A percentile compares a stretch with the other conserved stretches of the same genome.
Evolutionary conservation across 2,888 invertebrate species (phyloP).

Genomic region (Nomada fucata): DNA sequence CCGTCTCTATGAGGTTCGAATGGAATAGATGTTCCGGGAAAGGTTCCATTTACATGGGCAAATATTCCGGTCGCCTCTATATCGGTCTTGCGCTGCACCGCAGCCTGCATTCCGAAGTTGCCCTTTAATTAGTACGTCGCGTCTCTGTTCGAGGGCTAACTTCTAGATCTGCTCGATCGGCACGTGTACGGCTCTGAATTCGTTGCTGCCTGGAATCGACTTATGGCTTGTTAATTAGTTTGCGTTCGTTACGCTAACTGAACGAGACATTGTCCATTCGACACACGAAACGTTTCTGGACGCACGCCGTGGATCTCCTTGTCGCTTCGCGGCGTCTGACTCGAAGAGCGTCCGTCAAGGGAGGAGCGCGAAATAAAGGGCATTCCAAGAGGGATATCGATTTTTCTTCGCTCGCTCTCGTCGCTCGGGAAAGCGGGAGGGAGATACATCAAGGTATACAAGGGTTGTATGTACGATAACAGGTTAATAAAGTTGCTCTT

Average conservation of each 20-base stretch:
- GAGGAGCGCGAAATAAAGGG: neutral
- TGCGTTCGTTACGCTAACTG: slow-evolving; percentile 72
- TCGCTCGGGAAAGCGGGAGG: neutral
- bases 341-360: neutral
- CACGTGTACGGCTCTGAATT: slow-evolving; percentile 73
- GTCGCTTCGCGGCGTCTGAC: neutral
- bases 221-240: slow-evolving; percentile 77
- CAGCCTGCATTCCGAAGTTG: slow-evolving; percentile 68
- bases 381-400: neutral
- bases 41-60: slow-evolving; percentile 67
- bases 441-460: neutral
- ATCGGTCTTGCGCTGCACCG: slow-evolving; percentile 45
- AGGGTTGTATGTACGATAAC: slow-evolving; percentile 10
- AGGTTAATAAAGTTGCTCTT: slow-evolving; percentile 59
- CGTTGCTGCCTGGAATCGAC: slow-evolving; percentile 67
- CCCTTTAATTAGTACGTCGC: slow-evolving; percentile 77
- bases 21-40: slow-evolving; percentile 55
- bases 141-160: slow-evolving; percentile 65
- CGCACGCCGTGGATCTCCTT: neutral
- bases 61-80: slow-evolving; percentile 57
- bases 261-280: slow-evolving; percentile 45
- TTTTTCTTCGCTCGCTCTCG: neutral
- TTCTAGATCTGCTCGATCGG: slow-evolving; percentile 75
- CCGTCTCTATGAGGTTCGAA: slow-evolving; percentile 11
- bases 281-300: neutral